Conservation (phyloP, 2,113 vertebrate genomes). For the Microcebus griseorufus region DNA sequence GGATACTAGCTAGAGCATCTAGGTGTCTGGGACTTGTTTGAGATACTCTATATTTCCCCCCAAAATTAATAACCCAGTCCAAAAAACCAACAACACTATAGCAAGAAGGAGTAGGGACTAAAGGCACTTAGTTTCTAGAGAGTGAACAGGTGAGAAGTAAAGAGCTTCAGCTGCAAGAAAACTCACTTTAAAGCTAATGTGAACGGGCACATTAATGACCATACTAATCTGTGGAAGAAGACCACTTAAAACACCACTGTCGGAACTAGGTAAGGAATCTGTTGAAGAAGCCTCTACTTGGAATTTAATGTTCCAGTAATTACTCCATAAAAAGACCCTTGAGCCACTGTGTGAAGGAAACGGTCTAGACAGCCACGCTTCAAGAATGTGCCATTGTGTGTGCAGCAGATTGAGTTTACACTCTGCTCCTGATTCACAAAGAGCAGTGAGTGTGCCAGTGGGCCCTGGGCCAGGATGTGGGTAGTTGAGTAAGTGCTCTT, state of each 20-base stretch:
- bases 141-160: slow-evolving; percentile 25
- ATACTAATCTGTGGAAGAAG: slow-evolving; percentile 1
- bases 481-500: slow-evolving; percentile 41
- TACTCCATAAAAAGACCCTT: slow-evolving; percentile 58
- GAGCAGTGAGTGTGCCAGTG: slow-evolving; percentile 52
- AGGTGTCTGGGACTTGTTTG: not conserved
- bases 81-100: not conserved
- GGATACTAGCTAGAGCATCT: not conserved
- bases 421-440: slow-evolving; percentile 55
- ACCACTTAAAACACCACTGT: not conserved
- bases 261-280: not conserved
- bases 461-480: slow-evolving; percentile 52
- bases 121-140: not conserved
- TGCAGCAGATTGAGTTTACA: slow-evolving; percentile 51
- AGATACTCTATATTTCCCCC: not conserved
- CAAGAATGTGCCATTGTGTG: slow-evolving; percentile 70
- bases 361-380: slow-evolving; percentile 77
- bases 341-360: slow-evolving; percentile 80
- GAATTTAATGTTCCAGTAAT: slow-evolving; percentile 65
- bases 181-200: not conserved
- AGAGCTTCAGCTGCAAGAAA: not conserved
- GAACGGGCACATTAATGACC: not conserved
- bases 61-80: not conserved
- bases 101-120: not conserved
- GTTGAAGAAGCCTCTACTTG: slow-evolving; percentile 52